Evolutionary conservation across 2,888 invertebrate genomes (phyloP).

Genomic region (Trachelus tabidus): DNA sequence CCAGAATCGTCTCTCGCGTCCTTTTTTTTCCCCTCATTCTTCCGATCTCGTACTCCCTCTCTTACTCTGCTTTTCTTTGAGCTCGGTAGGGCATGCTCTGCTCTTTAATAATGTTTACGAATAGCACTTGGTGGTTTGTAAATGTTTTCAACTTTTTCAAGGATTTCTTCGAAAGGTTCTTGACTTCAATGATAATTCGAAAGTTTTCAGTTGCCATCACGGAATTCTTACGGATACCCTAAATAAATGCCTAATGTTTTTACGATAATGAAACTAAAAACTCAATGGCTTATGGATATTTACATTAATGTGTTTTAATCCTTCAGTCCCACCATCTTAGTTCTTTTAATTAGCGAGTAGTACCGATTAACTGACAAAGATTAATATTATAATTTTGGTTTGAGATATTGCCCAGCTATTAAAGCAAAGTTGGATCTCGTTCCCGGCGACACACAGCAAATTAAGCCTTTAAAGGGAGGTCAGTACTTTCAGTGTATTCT

Average conservation of each 20-base stretch:
- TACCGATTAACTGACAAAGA: too few species aligned
- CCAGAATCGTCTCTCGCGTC: background rate
- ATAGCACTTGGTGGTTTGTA: constrained; percentile 24
- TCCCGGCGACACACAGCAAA: background rate
- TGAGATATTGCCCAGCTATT: too few species aligned
- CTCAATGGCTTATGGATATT: too few species aligned
- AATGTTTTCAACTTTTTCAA: constrained; percentile 24
- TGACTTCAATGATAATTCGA: constrained; percentile 21
- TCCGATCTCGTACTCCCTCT: background rate
- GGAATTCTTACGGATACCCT: too few species aligned
- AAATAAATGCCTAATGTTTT: too few species aligned
- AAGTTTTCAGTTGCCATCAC: constrained; percentile 15
- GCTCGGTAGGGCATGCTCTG: constrained; percentile 19
- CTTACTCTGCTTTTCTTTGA: constrained; percentile 6
- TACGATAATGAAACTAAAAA: too few species aligned
- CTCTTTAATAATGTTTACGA: constrained; percentile 23
- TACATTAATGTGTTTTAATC: too few species aligned
- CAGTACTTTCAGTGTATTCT: background rate
- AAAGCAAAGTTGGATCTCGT: background rate
- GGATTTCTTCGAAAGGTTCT: constrained; percentile 4
- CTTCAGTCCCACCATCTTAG: too few species aligned
- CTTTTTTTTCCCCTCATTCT: background rate
- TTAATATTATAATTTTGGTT: too few species aligned
- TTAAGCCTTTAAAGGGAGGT: background rate
- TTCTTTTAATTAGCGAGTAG: too few species aligned